phyloP scores from a whole-genome alignment of 2,797 vertebrate species.

The Nasua narica region DNA sequence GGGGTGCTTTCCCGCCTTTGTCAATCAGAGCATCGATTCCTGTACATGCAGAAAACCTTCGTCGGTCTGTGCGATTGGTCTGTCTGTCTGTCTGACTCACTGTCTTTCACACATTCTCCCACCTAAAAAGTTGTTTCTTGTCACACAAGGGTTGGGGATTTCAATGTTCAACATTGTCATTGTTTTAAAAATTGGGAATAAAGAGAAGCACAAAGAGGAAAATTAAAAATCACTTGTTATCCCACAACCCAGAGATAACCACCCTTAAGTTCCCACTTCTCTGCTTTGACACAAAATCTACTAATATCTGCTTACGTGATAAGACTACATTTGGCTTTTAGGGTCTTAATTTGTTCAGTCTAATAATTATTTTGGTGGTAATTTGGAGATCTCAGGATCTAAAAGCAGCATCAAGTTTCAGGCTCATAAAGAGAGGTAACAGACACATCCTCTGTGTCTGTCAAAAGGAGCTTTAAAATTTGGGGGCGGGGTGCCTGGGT shows the following conservation, averaged over 20 bases:
- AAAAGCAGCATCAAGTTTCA: neutral
- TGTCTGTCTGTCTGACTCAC: neutral
- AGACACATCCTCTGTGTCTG: neutral
- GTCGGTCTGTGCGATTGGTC: neutral
- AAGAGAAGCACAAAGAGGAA: slow-evolving; percentile 16
- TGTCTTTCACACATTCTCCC: neutral
- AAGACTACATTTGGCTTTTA: neutral
- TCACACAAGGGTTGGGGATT: neutral
- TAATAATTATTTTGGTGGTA: neutral
- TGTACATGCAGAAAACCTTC: neutral
- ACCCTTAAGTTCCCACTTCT: neutral
- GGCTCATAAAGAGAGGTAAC: neutral
- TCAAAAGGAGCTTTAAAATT: neutral
- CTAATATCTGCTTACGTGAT: neutral
- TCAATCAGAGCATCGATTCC: neutral
- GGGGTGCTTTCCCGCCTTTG: neutral
- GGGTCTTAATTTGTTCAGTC: neutral
- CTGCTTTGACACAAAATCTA: slow-evolving; percentile 5
- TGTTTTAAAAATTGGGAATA: neutral
- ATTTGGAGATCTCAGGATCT: neutral
- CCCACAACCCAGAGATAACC: neutral
- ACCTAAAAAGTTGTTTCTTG: neutral
- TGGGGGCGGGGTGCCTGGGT: neutral
- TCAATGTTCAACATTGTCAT: neutral
- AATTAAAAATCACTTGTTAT: slow-evolving; percentile 39